Conservation (phyloP, 2,113 vertebrate genomes). For the Struthidea cinerea region DNA sequence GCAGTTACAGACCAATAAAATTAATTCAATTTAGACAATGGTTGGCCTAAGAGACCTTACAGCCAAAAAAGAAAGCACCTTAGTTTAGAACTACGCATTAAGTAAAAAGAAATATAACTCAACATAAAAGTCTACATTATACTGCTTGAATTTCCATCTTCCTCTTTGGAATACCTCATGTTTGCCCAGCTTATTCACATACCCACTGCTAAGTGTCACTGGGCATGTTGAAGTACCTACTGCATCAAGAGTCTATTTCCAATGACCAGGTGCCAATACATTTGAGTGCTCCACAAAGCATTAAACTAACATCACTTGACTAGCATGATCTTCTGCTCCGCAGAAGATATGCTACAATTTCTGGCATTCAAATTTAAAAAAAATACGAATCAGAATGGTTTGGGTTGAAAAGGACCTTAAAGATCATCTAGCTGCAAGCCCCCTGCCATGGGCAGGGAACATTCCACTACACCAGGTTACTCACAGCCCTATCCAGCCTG, state of each 20-base stretch:
- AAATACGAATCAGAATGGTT: neutral
- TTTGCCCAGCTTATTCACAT: neutral
- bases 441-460: neutral
- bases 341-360: neutral
- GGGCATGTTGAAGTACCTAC: neutral
- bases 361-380: neutral
- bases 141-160: neutral
- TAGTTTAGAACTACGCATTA: neutral
- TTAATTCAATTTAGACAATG: neutral
- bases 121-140: neutral
- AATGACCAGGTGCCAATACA: neutral
- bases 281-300: neutral
- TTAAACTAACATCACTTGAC: neutral
- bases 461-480: neutral
- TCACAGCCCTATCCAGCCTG: neutral
- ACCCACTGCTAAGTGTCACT: neutral
- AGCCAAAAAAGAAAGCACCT: neutral
- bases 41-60: neutral
- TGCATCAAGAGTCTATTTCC: neutral
- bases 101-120: neutral
- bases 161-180: neutral
- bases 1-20: neutral
- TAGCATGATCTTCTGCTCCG: neutral
- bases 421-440: neutral
- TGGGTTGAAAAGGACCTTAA: neutral